Evolutionary conservation across 92 coral and sea anemone genomes (phyloP).

Genomic region (Siderastrea siderea): DNA sequence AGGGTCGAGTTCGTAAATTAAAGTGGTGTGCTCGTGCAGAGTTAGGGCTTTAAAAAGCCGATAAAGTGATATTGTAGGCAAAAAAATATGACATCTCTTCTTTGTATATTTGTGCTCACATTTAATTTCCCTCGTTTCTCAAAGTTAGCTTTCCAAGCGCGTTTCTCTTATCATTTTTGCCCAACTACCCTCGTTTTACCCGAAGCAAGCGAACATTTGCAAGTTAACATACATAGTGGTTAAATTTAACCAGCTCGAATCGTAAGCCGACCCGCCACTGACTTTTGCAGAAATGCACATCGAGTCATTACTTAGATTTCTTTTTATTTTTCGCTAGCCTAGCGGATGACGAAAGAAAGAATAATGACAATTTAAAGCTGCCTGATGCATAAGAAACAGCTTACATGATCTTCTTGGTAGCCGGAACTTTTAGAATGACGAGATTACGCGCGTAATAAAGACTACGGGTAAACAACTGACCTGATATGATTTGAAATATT

Average conservation of each 20-base stretch:
- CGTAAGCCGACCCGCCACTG: background rate
- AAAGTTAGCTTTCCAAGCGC: background rate
- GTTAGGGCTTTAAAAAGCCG: slow-evolving; percentile 16
- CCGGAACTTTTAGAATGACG: slow-evolving; percentile 17
- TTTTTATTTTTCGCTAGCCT: background rate
- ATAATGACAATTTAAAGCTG: slow-evolving; percentile 21
- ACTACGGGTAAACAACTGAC: slow-evolving; percentile 26
- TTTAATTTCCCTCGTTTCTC: background rate
- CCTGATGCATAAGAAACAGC: slow-evolving; percentile 32
- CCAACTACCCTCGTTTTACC: background rate
- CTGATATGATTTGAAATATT: background rate
- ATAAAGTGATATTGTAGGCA: background rate
- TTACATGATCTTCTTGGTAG: background rate
- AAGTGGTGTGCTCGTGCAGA: background rate
- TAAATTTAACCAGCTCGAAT: background rate
- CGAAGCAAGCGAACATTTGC: background rate
- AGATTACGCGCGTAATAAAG: slow-evolving; percentile 30
- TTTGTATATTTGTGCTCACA: background rate
- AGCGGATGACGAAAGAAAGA: background rate
- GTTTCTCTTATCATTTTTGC: background rate
- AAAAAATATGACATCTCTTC: background rate
- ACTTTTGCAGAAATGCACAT: background rate
- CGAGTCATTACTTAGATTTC: background rate
- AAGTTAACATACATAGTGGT: background rate
- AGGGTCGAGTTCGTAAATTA: background rate